Percentiles rank a stretch among this genome's conserved stretches.
Evolutionary conservation across 1,140 invertebrate genomes (phyloP).

Genomic region (Magallana ariakensis): DNA sequence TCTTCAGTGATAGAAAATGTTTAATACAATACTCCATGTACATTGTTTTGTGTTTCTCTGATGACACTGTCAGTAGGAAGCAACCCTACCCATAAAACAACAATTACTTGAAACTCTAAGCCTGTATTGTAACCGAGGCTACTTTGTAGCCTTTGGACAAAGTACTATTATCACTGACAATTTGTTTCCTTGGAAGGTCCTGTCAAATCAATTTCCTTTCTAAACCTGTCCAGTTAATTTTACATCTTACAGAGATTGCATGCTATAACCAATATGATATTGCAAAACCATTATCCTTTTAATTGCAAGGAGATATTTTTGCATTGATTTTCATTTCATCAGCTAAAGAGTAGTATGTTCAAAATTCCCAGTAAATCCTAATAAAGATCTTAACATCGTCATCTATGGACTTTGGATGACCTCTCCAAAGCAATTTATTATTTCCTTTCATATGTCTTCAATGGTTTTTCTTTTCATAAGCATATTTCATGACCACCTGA

Average conservation of each 20-base stretch:
- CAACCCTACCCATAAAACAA: no score
- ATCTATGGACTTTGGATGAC: constrained; percentile 21
- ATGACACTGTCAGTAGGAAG: no score
- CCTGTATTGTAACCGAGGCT: background rate
- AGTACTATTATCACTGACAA: background rate
- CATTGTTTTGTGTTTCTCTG: no score
- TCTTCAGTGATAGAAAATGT: no score
- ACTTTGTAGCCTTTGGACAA: background rate
- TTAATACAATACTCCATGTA: no score
- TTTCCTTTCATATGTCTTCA: background rate
- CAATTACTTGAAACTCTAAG: no score
- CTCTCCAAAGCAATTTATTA: background rate
- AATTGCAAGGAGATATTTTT: constrained; percentile 18
- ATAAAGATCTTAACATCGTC: background rate
- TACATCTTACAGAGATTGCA: background rate
- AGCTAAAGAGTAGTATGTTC: background rate
- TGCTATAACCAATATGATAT: constrained; percentile 14
- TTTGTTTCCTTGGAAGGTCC: background rate
- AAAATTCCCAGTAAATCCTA: background rate
- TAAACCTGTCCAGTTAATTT: constrained; percentile 3
- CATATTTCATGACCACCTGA: background rate
- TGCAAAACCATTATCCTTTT: constrained; percentile 28
- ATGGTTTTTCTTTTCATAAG: background rate
- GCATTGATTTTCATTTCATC: background rate
- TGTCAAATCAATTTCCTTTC: background rate